Base-by-base conservation (phyloP, 2,888 invertebrate species). In the Diarsia dahlii region DNA sequence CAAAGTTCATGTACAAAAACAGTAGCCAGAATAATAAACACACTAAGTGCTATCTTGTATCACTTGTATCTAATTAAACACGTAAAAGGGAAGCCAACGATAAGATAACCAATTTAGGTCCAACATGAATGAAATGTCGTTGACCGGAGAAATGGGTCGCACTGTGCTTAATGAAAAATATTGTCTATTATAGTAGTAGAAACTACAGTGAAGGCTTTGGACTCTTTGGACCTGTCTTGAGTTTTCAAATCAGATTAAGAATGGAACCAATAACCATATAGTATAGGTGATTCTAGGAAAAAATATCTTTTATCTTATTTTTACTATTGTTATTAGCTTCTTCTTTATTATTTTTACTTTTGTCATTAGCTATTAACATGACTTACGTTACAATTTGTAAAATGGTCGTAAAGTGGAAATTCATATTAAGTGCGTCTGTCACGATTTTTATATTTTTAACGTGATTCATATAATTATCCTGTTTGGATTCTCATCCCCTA, bases 61-160 rank as follows among this genome's bases (percentile, higher is more conserved):
- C 82, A 78, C 75, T 82, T 78, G 84, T 86, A 90, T 89, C 88
- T 91, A 92, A 93, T 93, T 91, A 92, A 91, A 90, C 88, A 85
- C 86, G 87, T 89, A 90, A 90, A 93, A 92, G 92, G 92, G 94
- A 94, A 94, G 94, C 94, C 95, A 92, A 85, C 86, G 94, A 94
- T 94, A 94, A 94, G 94, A 94, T 94, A 94, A 90, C 88, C 89
- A 93, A 94, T 94, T 93, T 93, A 92, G 92, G 92, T 89, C 84
- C 87, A 86, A 82, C 88, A 89, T 92, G 92, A 92, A 92, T 92
- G 91, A 88, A 88, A 86, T 90, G 95, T 93, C 94, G 90, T 88
- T 93, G 94, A 94, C 94, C 95, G 92, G 80, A 86, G 88, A 88
- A 89, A 88, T 88, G 80, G 87, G 85, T 89, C 82, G 87, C 76